Conservation (phyloP, 2,113 vertebrate genomes). For the Columbina picui region DNA sequence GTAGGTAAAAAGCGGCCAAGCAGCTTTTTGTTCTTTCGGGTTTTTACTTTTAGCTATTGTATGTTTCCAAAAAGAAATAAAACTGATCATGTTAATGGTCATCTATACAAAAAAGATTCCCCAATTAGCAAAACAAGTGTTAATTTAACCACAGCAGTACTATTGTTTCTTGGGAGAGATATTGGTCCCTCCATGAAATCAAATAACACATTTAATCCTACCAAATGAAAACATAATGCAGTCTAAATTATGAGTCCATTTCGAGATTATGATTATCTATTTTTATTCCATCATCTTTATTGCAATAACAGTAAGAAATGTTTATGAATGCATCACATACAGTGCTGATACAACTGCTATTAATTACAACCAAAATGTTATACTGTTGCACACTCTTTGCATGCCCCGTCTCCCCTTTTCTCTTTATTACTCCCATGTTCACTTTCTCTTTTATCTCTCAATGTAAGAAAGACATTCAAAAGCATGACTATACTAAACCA, state of each 20-base stretch:
- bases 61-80: background rate
- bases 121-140: background rate
- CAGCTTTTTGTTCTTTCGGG: background rate
- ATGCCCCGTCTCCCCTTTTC: background rate
- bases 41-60: background rate
- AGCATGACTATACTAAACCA: background rate
- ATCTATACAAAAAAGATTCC: background rate
- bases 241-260: background rate
- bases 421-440: background rate
- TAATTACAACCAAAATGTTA: background rate
- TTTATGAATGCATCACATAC: background rate
- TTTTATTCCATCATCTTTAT: background rate
- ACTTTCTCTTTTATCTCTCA: background rate
- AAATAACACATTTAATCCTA: background rate
- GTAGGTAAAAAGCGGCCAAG: background rate
- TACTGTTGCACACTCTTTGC: background rate
- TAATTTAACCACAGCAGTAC: background rate
- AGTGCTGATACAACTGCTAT: background rate
- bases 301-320: background rate
- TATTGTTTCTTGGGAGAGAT: background rate
- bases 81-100: background rate
- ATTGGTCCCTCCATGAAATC: background rate
- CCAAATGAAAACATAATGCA: background rate
- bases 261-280: background rate
- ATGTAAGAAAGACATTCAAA: background rate